Conservation (phyloP, 2,888 invertebrate genomes). For the Xestoiulus laeticollis region DNA sequence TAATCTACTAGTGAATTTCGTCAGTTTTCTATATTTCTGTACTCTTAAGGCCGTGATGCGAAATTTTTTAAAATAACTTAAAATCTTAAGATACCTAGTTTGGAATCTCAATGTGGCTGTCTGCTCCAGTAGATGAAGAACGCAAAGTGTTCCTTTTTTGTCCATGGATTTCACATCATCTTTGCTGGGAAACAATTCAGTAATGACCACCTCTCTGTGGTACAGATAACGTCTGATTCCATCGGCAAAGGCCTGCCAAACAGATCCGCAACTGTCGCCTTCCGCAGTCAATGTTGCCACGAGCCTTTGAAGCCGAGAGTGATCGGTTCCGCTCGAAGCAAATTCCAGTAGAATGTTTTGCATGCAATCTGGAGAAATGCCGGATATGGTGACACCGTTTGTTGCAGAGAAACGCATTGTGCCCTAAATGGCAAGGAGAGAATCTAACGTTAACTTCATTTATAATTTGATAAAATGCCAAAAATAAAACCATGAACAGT, state of each 20-base stretch:
- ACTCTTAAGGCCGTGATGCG: no score
- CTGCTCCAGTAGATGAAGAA: not conserved
- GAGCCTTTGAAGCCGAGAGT: not conserved
- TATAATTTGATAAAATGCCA: no score
- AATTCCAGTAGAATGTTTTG: not conserved
- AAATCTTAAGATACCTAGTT: not conserved
- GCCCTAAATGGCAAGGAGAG: no score
- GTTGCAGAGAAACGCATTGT: no score
- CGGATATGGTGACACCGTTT: not conserved
- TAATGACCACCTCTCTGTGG: not conserved
- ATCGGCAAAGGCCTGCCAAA: not conserved
- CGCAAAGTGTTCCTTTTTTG: not conserved
- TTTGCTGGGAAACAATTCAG: not conserved
- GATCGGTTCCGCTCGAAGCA: not conserved
- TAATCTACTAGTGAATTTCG: no score
- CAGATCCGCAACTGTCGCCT: not conserved
- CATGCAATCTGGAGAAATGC: slow-evolving; percentile 8
- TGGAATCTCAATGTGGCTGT: not conserved
- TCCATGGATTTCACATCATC: not conserved
- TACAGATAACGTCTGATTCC: not conserved
- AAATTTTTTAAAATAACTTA: not conserved
- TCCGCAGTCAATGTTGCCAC: not conserved
- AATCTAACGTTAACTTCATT: no score
- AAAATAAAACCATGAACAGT: no score
- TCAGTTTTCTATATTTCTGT: no score